Base-by-base conservation (phyloP, 2,888 invertebrate genomes). In the Zootermopsis nevadensis region DNA sequence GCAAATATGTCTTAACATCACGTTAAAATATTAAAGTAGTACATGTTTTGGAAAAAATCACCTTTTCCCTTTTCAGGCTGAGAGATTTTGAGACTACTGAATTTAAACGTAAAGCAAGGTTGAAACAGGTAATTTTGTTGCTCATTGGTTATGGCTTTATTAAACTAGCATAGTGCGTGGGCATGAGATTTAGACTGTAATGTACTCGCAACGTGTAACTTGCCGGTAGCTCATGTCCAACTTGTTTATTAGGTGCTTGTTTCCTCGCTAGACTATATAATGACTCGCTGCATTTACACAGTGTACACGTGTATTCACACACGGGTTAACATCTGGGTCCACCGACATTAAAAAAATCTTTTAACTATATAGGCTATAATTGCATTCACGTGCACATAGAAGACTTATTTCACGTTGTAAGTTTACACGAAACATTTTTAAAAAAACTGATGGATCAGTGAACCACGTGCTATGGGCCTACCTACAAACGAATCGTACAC, bases 141-240 rank as follows among this genome's bases (percentile, higher is more conserved):
- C 31, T 74, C 74, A 74, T 74, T 42, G 74, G 74, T 74, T 74
- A 74, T 74, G 74, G 74, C 38, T 35, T 74, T 74, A 74, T 74
- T 74, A 74, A 74, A 74, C 42, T 74, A 74, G 74, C 74, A 74
- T 6, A 38, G 7, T 74, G 24, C 42, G 74, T 74, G 74, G 74
- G 38, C 53, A 53, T 15, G 35, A 76, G 42, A 42, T 76, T 76
- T 76, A 42, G 38, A 76, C 38, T 38, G 77, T 31, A 77, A 77
- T 77, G 53, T 77, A 76, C 42, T 76, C 27, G n/a, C 76, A 27
- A 19, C 35, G 69, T 69, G 33, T 33, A 69, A 69, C 33, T 69
- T 69, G 27, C 67, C 10, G 67, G 67, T 27, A 67, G 67, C 27
- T 38, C 77, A 55, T 60, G 77, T 79, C 77, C 33, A n/a, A 42